Percentiles rank a stretch among this genome's conserved stretches.
Conservation (phyloP, 2,113 vertebrate species). For the Hiodon alosoides region DNA sequence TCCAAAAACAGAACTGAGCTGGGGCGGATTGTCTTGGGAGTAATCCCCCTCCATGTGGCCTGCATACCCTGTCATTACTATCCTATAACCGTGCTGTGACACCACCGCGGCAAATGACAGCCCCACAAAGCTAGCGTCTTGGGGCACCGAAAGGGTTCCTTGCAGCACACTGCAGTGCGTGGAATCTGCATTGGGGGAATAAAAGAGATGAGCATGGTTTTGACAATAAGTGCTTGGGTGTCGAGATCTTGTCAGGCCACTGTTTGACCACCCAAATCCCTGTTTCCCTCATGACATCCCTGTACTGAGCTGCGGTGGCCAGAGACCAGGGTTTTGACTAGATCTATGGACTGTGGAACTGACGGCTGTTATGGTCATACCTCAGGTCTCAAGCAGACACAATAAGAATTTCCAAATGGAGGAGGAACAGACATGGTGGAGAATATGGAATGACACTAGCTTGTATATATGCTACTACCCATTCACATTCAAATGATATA, state of each 20-base stretch:
- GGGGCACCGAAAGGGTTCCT: conserved; percentile 45
- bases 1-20: conserved; percentile 58
- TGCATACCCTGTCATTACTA: conserved; percentile 65
- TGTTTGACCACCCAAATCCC: conserved; percentile 65
- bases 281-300: conserved; percentile 33
- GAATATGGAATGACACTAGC: conserved; percentile 55
- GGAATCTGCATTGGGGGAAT: conserved; percentile 62
- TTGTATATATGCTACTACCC: conserved; percentile 50
- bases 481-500: conserved; percentile 53
- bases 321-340: conserved; percentile 41
- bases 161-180: conserved; percentile 62
- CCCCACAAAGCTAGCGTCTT: conserved; percentile 60
- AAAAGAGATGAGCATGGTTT: conserved; percentile 59
- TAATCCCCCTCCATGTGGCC: conserved; percentile 71
- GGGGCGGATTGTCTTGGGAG: conserved; percentile 55
- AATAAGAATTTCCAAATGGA: conserved; percentile 47
- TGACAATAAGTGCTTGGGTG: conserved; percentile 59
- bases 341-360: conserved; percentile 48
- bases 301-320: conserved; percentile 20
- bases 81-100: conserved; percentile 61
- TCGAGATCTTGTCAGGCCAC: conserved; percentile 51
- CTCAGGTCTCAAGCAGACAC: conserved; percentile 48
- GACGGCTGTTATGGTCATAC: conserved; percentile 61
- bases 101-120: conserved; percentile 59
- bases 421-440: conserved; percentile 50